These are phyloP conservation scores for Polydrusus cervinus DNA, from an alignment of 2,888 invertebrate species.

Conservation along the genomic window DNA sequence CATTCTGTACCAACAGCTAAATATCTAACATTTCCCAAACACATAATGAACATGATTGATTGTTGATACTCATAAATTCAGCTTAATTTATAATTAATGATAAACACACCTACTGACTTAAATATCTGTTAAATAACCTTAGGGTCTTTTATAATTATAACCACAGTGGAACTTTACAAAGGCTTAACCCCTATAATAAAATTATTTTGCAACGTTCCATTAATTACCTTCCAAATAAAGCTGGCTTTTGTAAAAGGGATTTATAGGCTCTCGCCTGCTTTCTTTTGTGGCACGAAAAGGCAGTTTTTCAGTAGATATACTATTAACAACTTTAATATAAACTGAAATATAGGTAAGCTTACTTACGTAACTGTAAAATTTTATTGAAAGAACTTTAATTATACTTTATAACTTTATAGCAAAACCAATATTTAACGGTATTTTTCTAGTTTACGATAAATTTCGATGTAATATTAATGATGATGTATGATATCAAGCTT, in stretches of 20 bases:
- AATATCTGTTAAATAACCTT: neutral
- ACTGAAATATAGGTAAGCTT: no score
- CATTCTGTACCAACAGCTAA: no score
- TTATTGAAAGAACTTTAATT: no score
- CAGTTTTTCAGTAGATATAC: neutral
- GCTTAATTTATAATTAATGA: neutral
- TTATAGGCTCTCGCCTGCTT: neutral
- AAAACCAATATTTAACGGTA: no score
- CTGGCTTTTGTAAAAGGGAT: neutral
- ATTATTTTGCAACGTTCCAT: neutral
- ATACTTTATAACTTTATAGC: no score
- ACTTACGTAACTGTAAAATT: no score
- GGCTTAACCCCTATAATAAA: slow-evolving; percentile 1
- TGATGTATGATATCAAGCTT: no score
- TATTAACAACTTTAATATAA: neutral
- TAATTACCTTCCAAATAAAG: neutral
- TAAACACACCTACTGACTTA: neutral
- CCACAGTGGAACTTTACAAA: neutral
- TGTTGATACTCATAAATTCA: no score
- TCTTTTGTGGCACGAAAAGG: neutral
- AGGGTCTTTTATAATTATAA: neutral
- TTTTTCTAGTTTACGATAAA: no score
- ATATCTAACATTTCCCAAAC: no score
- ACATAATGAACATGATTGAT: no score
- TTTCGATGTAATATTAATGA: no score